These are phyloP conservation scores for Bombycilla garrulus DNA, from an alignment of 2,113 vertebrate genomes.

Conservation along the genomic window DNA sequence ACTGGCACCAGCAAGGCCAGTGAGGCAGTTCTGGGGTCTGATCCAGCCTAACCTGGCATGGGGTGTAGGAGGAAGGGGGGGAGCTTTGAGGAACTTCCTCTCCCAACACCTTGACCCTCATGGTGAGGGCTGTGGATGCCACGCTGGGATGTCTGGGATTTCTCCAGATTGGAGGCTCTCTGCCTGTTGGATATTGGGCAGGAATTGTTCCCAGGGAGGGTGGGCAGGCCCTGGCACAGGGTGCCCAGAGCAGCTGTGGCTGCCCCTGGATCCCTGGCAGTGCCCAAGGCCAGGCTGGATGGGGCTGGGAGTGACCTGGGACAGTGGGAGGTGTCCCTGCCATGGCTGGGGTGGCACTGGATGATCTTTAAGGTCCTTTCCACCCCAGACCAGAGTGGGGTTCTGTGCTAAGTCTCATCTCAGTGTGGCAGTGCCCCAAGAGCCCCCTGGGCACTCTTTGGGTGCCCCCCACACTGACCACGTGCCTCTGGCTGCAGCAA, in stretches of 20 bases:
- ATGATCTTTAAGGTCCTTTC: neutral
- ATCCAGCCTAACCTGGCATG: neutral
- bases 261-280: neutral
- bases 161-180: neutral
- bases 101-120: neutral
- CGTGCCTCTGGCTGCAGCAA: constrained; percentile 75
- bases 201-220: accelerated
- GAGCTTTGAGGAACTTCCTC: neutral
- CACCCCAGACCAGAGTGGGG: neutral
- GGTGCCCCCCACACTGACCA: neutral
- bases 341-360: neutral
- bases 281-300: neutral
- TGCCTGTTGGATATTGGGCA: neutral
- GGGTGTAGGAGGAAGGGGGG: too few relatives aligned
- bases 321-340: neutral
- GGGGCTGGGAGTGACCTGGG: neutral
- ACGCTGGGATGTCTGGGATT: accelerated
- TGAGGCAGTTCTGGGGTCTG: neutral
- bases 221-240: neutral
- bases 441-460: neutral
- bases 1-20: neutral
- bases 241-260: neutral
- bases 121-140: neutral
- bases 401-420: neutral
- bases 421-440: neutral